Conservation (phyloP, 1,140 invertebrate species). For the Hyles vespertilio region DNA sequence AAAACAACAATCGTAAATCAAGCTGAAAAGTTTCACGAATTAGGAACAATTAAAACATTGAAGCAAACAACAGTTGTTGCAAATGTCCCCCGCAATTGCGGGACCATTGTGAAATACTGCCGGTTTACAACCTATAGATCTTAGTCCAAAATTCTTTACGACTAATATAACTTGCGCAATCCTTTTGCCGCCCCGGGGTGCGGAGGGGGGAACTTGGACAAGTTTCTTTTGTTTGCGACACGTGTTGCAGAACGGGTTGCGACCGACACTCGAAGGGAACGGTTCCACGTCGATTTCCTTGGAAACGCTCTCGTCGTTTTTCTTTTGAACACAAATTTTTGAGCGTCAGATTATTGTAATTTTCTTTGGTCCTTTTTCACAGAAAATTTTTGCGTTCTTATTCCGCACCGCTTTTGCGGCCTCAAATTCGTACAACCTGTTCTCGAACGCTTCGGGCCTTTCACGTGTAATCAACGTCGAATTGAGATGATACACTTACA, state of each 20-base stretch:
- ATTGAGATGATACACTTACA: constrained; percentile 21
- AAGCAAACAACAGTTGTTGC: constrained; percentile 73
- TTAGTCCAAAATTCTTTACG: constrained; percentile 72
- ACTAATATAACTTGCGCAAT: constrained; percentile 73
- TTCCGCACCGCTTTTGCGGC: constrained; percentile 7
- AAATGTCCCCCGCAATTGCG: constrained; percentile 68
- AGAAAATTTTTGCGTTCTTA: constrained; percentile 15
- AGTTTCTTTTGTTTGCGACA: constrained; percentile 73
- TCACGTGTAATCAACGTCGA: constrained; percentile 21
- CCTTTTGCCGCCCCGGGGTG: constrained; percentile 55
- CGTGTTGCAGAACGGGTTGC: constrained; percentile 73
- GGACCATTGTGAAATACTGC: constrained; percentile 66
- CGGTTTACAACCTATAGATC: constrained; percentile 69
- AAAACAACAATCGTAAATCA: constrained; percentile 66
- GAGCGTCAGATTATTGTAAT: constrained; percentile 29
- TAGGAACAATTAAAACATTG: constrained; percentile 73
- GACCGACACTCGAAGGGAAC: constrained; percentile 61
- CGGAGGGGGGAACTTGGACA: constrained; percentile 43
- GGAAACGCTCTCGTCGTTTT: constrained; percentile 38
- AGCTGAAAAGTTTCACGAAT: constrained; percentile 66
- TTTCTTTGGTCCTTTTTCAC: constrained; percentile 21
- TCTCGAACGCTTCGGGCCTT: constrained; percentile 16
- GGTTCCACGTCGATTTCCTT: constrained; percentile 43
- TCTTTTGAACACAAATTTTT: constrained; percentile 37
- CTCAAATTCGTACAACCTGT: constrained; percentile 20